Evolutionary conservation across 2,888 invertebrate species (phyloP), one percentile per base, ranked within the genome.

Genomic region (Acanthococcus lagerstroemiae): DNA sequence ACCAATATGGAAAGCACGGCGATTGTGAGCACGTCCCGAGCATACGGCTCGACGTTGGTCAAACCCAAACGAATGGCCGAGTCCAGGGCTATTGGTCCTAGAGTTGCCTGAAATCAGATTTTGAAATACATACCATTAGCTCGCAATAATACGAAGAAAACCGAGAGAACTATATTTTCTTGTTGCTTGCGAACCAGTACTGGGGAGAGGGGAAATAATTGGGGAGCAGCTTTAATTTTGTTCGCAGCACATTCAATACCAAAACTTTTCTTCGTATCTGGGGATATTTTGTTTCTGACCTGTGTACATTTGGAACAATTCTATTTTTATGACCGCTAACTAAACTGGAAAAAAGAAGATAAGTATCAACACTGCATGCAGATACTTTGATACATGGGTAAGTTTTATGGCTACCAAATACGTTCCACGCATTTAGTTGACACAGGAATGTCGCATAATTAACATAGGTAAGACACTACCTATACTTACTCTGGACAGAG

Each of bases 11-110:
- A 75, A 2, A 79, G 66, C 1, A 75, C 74, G 4, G 75, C 72
- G 72, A 75, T 68, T 25, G 73, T 77, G 70, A 79, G 70, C 67
- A 72, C 68, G 54, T 70, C 63, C 17, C 48, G 46, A 15, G 69
- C 68, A 27, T 54, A 69, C n/a, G 50, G 44, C 0, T 56, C 17
- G 2, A 30, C 46, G 19, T 61, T 37, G 9, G 45, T 22, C 12
- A 61, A 27, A 12, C 25, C 67, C 15, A 66, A 60, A 21, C 24
- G 56, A 73, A 82, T 74, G 68, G 81, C 81, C 71, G 79, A 74
- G 71, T 83, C 83, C 70, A 83, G 75, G 7, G 83, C 83, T 70
- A 84, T 79, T 19, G 85, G 84, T 19, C 83, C 85, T 60, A 85
- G 74, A 3, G 84, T 83, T 65, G 85, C 85, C 84, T 85, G 74